A percentile compares a stretch with the other conserved stretches of the same genome.
These are phyloP conservation scores for Sula dactylatra DNA, from an alignment of 2,113 vertebrate genomes.

Conservation along the genomic window DNA sequence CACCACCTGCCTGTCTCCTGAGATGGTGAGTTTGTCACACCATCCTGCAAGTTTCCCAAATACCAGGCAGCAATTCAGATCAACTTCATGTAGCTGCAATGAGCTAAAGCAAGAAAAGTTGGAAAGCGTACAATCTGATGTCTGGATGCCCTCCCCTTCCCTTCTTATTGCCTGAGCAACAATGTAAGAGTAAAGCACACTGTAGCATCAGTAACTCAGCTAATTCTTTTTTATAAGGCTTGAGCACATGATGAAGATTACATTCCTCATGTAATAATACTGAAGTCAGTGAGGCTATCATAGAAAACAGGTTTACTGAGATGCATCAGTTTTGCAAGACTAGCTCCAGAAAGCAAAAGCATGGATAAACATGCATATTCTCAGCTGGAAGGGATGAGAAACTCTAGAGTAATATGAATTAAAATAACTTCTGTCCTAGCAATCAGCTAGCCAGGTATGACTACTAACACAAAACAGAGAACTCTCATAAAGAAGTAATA, in stretches of 20 bases:
- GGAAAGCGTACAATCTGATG: fast-evolving
- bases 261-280: neutral
- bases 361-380: neutral
- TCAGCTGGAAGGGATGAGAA: neutral
- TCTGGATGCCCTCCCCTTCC: neutral
- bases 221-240: neutral
- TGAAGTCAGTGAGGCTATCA: neutral
- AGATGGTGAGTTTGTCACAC: neutral
- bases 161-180: neutral
- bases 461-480: neutral
- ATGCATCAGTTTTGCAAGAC: neutral
- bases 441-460: neutral
- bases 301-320: neutral
- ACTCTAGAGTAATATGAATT: neutral
- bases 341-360: neutral
- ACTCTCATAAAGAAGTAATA: neutral
- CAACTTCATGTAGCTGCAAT: neutral
- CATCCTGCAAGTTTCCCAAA: neutral
- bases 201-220: neutral
- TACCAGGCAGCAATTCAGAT: neutral
- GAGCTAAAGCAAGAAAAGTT: neutral
- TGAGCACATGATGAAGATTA: neutral
- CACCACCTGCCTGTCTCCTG: neutral
- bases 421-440: neutral
- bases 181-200: neutral